Evolutionary conservation across 2,888 invertebrate genomes (phyloP).

Genomic region (Eumerus sabulonum): DNA sequence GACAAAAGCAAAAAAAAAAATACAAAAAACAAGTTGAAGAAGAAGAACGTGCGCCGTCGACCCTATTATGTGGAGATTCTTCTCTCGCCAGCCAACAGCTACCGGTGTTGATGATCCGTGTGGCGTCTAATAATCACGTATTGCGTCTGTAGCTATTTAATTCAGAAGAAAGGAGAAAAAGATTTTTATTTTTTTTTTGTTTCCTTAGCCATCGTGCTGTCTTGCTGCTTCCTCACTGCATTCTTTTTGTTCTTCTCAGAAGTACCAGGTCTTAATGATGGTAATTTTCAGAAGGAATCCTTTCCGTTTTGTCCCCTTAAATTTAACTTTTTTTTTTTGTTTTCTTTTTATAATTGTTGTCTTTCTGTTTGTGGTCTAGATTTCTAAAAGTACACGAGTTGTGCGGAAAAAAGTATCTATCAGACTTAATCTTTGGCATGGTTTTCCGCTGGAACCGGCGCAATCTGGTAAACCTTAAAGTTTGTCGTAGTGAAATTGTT

Average conservation of each 20-base stretch:
- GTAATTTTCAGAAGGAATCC: conserved; percentile 34
- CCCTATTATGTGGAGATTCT: conserved; percentile 54
- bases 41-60: conserved; percentile 34
- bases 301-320: conserved; percentile 9
- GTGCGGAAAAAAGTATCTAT: neutral
- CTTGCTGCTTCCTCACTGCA: too few species aligned
- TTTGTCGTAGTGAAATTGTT: too few species aligned
- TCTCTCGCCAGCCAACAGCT: conserved; percentile 38
- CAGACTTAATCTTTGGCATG: conserved; percentile 7
- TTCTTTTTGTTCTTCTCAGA: conserved; percentile 36
- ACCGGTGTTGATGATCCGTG: conserved; percentile 66
- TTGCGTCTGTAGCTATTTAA: conserved; percentile 55
- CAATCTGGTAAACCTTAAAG: too few species aligned
- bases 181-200: conserved; percentile 18
- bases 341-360: neutral
- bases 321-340: conserved; percentile 13
- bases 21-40: neutral
- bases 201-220: neutral
- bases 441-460: neutral
- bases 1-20: conserved; percentile 10
- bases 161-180: conserved; percentile 46
- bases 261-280: conserved; percentile 21
- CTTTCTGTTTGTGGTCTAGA: neutral
- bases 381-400: neutral
- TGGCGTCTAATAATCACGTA: conserved; percentile 66